Conservation (phyloP, 2,888 invertebrate genomes). For the Hedychridium roseum region DNA sequence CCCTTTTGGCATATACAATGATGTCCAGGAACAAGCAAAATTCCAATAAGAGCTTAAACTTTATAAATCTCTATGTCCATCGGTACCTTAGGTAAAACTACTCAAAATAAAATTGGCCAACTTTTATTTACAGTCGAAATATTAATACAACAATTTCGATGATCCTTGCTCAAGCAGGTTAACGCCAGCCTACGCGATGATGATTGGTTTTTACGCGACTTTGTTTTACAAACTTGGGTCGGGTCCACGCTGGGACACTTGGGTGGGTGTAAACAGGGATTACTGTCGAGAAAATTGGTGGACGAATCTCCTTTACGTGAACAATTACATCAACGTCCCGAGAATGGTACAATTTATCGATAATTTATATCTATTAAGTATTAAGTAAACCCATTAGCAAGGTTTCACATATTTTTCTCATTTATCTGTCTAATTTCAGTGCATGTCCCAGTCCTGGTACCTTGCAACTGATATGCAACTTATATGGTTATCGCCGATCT, state of each 20-base stretch:
- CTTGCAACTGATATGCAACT: slow-evolving; percentile 59
- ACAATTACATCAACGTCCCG: slow-evolving; percentile 56
- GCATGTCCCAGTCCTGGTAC: slow-evolving; percentile 69
- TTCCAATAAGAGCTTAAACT: slow-evolving; percentile 63
- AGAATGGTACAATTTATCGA: slow-evolving; percentile 44
- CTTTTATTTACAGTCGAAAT: not conserved
- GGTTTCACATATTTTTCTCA: not conserved
- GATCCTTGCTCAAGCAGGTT: slow-evolving; percentile 66
- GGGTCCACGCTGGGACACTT: slow-evolving; percentile 77
- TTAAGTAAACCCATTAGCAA: not conserved
- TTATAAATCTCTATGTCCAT: slow-evolving; percentile 71
- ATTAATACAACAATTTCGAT: not conserved
- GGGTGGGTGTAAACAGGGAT: slow-evolving; percentile 62
- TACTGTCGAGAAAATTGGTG: slow-evolving; percentile 61
- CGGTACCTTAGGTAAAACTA: slow-evolving; percentile 77
- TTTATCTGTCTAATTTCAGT: slow-evolving; percentile 54
- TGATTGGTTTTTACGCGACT: slow-evolving; percentile 78
- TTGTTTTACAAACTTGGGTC: slow-evolving; percentile 74
- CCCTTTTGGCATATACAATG: slow-evolving; percentile 49
- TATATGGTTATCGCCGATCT: slow-evolving; percentile 53
- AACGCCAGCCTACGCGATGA: slow-evolving; percentile 77
- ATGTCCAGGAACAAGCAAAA: slow-evolving; percentile 35
- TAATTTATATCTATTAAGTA: not conserved
- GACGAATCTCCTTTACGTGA: slow-evolving; percentile 62
- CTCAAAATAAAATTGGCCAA: not conserved